Conservation (phyloP, 2,888 invertebrate genomes). For the Ariolimax columbianus region DNA sequence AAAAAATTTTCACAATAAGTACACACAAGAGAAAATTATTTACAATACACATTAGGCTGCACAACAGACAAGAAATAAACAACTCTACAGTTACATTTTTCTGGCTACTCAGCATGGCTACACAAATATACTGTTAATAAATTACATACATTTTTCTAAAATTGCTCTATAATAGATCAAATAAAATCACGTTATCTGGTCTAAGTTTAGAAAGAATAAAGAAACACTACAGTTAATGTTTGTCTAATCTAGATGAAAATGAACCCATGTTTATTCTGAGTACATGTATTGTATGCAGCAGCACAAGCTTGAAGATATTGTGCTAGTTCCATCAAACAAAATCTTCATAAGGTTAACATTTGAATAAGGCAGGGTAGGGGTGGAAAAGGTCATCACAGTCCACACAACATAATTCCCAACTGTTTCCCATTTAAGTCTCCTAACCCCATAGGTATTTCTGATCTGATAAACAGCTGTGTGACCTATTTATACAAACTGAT, state of each 20-base stretch:
- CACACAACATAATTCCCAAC: too few relatives aligned
- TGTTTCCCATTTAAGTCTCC: not conserved
- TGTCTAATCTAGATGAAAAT: not conserved
- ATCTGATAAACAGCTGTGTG: too few relatives aligned
- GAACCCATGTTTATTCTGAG: not conserved
- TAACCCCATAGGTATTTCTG: not conserved
- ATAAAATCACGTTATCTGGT: not conserved
- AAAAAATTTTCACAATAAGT: not conserved
- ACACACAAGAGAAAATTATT: not conserved
- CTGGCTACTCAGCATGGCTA: not conserved
- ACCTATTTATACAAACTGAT: not conserved
- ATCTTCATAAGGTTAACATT: not conserved
- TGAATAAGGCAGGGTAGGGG: not conserved
- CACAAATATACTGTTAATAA: not conserved
- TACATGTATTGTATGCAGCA: not conserved
- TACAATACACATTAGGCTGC: not conserved
- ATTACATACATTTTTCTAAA: not conserved
- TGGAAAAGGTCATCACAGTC: not conserved
- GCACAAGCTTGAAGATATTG: not conserved
- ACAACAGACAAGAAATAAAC: slow-evolving; percentile 10
- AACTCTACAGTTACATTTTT: slow-evolving; percentile 3
- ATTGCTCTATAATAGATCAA: not conserved
- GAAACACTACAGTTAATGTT: not conserved
- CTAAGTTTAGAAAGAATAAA: not conserved
- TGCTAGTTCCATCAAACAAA: not conserved